Evolutionary conservation across 2,797 vertebrate genomes (phyloP), one percentile per base, ranked within the genome.

Genomic region (Hirundo rustica): DNA sequence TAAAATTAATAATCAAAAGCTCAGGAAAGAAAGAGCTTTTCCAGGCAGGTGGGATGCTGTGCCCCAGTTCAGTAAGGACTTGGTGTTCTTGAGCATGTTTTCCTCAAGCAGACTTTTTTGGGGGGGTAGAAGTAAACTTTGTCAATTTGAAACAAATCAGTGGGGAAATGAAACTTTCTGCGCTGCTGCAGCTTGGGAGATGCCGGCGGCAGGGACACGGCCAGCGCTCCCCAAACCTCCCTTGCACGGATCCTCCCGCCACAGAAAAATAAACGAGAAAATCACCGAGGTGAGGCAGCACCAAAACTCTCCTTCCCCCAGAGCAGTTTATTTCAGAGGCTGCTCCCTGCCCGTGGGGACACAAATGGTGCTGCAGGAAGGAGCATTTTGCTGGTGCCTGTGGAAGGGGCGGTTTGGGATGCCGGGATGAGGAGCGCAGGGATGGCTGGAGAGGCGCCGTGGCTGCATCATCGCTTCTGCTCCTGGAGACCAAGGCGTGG

Each of bases 391-490:
- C 45, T 3, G 25, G 26, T 36, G 44, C 19, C 36, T 0, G 0
- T 2, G 40, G 66, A 82, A 18, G 16, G 72, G 48, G 6, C 2
- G 2, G 1, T 57, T 66, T 55, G 78, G 88, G 82, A 42, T 29
- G 36, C 12, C 1, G 85, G 70, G 66, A 55, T 75, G 48, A 0
- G 1, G 67, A 81, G 51, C 34, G 5, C 2, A 55, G 45, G 70
- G 44, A 10, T n/a, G 67, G 60, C 15, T 2, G 8, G 40, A 55
- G 27, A 78, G 53, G 22, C 23, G 25, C 40, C 2, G 0, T 1
- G 5, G 44, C 1, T 8, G 30, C 0, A 0, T 10, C 74, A 22
- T 2, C 1, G 12, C 70, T 54, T 0, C 0, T 16, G 44, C 10
- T 51, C 16, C 80, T 30, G 27, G 38, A 34, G 53, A 26, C n/a